Evolutionary conservation across 2,888 invertebrate species (phyloP).

Genomic region (Gasteruption jaculator): DNA sequence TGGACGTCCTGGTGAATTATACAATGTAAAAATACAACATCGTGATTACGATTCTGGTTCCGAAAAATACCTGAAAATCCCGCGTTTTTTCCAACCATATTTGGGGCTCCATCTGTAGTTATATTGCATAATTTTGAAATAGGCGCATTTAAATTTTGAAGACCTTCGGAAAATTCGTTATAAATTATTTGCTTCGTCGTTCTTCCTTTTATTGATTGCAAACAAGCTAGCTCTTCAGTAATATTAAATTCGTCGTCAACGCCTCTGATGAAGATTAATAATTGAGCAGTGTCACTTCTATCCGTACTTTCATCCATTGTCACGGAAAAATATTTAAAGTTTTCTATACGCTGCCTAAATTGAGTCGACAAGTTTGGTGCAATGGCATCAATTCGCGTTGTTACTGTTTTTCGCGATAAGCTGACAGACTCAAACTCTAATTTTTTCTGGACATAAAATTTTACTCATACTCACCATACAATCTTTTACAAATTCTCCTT

Average conservation of each 20-base stretch:
- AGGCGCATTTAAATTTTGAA: conserved; percentile 1
- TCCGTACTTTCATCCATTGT: conserved; percentile 4
- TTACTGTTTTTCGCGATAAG: conserved; percentile 1
- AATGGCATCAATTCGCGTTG: conserved; percentile 3
- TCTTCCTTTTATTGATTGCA: conserved; percentile 2
- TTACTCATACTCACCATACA: background rate
- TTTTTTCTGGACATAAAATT: conserved; percentile 4
- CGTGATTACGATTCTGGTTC: conserved; percentile 18
- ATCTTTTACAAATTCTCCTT: conserved; percentile 4
- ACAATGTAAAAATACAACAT: conserved; percentile 26
- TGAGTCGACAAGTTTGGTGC: background rate
- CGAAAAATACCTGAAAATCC: conserved; percentile 20
- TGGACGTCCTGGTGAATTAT: conserved; percentile 27
- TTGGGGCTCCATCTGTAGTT: conserved; percentile 22
- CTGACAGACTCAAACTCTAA: conserved; percentile 4
- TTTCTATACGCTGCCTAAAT: background rate
- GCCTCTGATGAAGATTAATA: conserved; percentile 1
- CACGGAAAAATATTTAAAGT: conserved; percentile 1
- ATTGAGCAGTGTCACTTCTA: conserved; percentile 2
- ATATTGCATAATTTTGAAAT: conserved; percentile 2
- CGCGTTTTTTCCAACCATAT: conserved; percentile 21
- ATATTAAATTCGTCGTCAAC: conserved; percentile 1
- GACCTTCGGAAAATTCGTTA: background rate
- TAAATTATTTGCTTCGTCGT: background rate
- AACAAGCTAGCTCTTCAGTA: background rate